Conservation (phyloP, 1,140 invertebrate species). For the Orchesella cincta region DNA sequence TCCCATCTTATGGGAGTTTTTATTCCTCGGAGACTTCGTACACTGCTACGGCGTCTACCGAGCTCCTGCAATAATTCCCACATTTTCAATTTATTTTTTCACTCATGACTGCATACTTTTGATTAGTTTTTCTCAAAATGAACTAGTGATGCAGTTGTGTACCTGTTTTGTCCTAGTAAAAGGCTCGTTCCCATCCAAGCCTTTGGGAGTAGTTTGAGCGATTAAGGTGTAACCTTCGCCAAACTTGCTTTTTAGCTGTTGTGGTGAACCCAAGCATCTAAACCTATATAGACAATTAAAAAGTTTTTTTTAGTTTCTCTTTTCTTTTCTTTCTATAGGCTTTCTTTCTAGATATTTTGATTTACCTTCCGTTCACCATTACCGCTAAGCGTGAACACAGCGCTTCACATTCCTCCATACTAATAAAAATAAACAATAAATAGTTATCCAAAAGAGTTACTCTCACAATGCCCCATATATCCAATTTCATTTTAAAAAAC, state of each 20-base stretch:
- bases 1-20: slow-evolving; percentile 47
- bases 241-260: slow-evolving; percentile 63
- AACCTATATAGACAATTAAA: slow-evolving; percentile 52
- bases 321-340: not conserved
- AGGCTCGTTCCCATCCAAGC: slow-evolving; percentile 32
- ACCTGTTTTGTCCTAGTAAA: slow-evolving; percentile 49
- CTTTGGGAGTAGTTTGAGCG: slow-evolving; percentile 49
- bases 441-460: not conserved
- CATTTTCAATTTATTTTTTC: no score
- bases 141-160: not conserved
- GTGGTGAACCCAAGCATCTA: slow-evolving; percentile 59
- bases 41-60: slow-evolving; percentile 46
- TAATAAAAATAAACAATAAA: slow-evolving; percentile 38
- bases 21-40: slow-evolving; percentile 40
- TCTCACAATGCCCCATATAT: not conserved
- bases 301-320: not conserved
- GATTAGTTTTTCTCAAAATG: no score
- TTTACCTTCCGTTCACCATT: slow-evolving; percentile 56
- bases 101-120: no score
- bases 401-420: slow-evolving; percentile 63
- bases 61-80: slow-evolving; percentile 41
- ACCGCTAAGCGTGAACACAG: slow-evolving; percentile 60
- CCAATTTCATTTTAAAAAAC: not conserved
- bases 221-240: slow-evolving; percentile 63
- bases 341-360: not conserved